These are phyloP conservation scores for Saguinus midas DNA, from an alignment of 2,113 vertebrate genomes.

Conservation along the genomic window DNA sequence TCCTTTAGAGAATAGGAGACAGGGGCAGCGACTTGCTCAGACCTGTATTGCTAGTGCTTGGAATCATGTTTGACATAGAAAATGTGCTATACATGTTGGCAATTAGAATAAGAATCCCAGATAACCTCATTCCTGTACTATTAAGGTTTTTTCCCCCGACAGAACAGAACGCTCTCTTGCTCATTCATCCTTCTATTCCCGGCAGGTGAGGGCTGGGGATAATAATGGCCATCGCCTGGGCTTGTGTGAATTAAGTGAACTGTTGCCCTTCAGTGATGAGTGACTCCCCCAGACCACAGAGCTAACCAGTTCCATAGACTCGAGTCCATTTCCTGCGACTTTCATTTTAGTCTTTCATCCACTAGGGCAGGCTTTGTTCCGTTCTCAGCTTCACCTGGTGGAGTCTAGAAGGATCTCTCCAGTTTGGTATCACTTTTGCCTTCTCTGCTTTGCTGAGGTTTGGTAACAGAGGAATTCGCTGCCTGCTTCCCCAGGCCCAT, in stretches of 20 bases:
- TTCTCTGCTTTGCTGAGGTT: background rate
- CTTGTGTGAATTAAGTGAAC: background rate
- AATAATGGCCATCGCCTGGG: background rate
- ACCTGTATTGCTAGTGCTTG: background rate
- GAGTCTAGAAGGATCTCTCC: conserved; percentile 7
- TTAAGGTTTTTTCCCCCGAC: background rate
- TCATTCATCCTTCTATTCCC: background rate
- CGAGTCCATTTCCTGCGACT: background rate
- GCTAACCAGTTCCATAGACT: background rate
- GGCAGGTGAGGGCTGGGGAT: background rate
- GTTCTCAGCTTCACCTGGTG: background rate
- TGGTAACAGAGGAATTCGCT: background rate
- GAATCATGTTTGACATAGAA: background rate
- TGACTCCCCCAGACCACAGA: background rate
- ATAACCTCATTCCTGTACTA: background rate
- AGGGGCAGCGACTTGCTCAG: background rate
- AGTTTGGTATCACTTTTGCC: background rate
- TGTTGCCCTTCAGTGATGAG: background rate
- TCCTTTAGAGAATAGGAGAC: background rate
- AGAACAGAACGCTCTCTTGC: background rate
- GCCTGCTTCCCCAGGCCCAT: background rate
- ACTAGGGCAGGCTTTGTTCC: background rate
- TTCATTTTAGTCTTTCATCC: conserved; percentile 32
- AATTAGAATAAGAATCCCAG: background rate
- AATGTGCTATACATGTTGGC: no score